Evolutionary conservation across 2,113 vertebrate species (phyloP).

Genomic region (Illadopsis cleaveri): DNA sequence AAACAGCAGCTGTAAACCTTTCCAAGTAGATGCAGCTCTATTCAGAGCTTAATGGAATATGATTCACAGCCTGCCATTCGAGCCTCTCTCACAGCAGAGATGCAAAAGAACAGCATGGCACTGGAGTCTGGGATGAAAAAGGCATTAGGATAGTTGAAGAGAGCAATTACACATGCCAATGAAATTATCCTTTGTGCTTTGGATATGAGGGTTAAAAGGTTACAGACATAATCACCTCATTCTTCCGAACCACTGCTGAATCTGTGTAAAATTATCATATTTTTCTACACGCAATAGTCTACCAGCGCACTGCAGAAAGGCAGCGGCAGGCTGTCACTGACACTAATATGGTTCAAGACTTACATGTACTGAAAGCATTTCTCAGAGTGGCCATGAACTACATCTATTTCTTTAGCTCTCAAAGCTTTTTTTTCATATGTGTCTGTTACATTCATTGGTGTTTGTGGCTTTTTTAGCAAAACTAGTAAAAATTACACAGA

Average conservation of each 20-base stretch:
- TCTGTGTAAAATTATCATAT: background rate
- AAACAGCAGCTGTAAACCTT: constrained; percentile 44
- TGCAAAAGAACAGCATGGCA: background rate
- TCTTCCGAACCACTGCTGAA: background rate
- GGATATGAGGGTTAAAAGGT: background rate
- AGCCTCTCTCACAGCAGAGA: background rate
- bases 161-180: background rate
- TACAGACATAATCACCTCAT: background rate
- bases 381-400: background rate
- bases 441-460: background rate
- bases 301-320: background rate
- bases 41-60: constrained; percentile 5
- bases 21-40: background rate
- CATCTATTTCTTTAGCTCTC: background rate
- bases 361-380: background rate
- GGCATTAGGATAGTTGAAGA: background rate
- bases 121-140: background rate
- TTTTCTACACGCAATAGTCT: background rate
- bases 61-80: constrained; percentile 7
- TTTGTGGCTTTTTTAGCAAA: background rate
- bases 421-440: background rate
- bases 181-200: background rate
- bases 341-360: background rate
- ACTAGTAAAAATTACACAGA: background rate
- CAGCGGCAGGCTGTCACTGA: background rate